Percentiles rank a stretch among this genome's conserved stretches.
Conservation (phyloP, 2,797 vertebrate species). For the Syndactyla subalaris region DNA sequence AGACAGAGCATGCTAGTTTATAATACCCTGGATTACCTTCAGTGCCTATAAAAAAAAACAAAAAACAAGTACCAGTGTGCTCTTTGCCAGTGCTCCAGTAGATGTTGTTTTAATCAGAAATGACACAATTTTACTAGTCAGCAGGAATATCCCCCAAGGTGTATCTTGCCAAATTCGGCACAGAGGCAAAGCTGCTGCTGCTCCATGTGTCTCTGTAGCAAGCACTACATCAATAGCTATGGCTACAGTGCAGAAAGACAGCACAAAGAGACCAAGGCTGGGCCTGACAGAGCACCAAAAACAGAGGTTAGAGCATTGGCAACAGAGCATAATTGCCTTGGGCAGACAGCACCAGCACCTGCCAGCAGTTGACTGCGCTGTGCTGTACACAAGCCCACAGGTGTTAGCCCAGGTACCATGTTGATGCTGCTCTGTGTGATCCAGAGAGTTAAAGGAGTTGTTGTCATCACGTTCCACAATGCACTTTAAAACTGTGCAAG, state of each 20-base stretch:
- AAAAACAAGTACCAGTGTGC: background rate
- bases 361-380: background rate
- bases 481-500: background rate
- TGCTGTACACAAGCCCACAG: rapidly evolving
- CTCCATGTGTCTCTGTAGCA: rapidly evolving
- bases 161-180: background rate
- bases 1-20: background rate
- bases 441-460: background rate
- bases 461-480: background rate
- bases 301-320: background rate
- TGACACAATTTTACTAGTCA: background rate
- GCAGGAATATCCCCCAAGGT: background rate
- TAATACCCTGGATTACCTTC: background rate
- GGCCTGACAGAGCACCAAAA: background rate
- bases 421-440: background rate
- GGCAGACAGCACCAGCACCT: rapidly evolving
- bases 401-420: rapidly evolving
- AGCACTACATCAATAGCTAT: background rate
- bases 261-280: background rate
- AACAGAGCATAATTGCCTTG: background rate
- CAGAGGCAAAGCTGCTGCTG: background rate
- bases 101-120: background rate
- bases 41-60: background rate
- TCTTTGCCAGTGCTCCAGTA: background rate
- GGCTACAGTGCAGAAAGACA: background rate